These are phyloP conservation scores for Anguilla japonica DNA, from an alignment of 2,113 vertebrate genomes.

Conservation along the genomic window DNA sequence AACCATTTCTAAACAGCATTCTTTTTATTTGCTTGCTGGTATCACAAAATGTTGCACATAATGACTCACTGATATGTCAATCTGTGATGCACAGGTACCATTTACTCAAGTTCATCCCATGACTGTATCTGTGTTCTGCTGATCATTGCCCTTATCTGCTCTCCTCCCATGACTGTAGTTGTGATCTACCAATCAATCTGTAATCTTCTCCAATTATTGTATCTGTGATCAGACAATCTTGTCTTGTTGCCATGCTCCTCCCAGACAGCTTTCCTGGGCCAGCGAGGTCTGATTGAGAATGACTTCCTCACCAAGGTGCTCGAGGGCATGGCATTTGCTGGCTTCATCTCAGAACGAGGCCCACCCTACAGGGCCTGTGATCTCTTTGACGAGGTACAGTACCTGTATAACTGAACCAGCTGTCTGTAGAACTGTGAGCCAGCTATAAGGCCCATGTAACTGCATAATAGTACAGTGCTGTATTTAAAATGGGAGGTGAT, in stretches of 20 bases:
- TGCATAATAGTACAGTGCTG: no score
- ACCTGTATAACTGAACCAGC: not conserved
- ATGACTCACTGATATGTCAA: not conserved
- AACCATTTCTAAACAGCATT: not conserved
- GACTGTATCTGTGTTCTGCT: not conserved
- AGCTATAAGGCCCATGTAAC: no score
- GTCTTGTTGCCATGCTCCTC: conserved; percentile 44
- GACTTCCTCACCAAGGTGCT: conserved; percentile 97
- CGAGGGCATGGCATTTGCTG: conserved; percentile 97
- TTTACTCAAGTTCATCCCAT: not conserved
- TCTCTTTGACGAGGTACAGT: conserved; percentile 94
- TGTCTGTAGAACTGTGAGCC: not conserved
- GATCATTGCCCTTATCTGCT: no score
- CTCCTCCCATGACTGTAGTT: not conserved
- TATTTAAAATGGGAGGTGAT: not conserved
- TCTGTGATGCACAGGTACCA: not conserved
- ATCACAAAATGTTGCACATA: not conserved
- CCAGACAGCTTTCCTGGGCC: conserved; percentile 94
- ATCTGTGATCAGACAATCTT: conserved; percentile 40
- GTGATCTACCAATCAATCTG: not conserved
- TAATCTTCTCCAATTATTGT: not conserved
- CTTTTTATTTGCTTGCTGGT: not conserved
- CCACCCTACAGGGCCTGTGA: conserved; percentile 92
- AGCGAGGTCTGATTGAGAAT: conserved; percentile 93
- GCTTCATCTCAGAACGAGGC: conserved; percentile 95